Evolutionary conservation across 2,113 vertebrate species (phyloP).

Genomic region (Xiphophorus maculatus): DNA sequence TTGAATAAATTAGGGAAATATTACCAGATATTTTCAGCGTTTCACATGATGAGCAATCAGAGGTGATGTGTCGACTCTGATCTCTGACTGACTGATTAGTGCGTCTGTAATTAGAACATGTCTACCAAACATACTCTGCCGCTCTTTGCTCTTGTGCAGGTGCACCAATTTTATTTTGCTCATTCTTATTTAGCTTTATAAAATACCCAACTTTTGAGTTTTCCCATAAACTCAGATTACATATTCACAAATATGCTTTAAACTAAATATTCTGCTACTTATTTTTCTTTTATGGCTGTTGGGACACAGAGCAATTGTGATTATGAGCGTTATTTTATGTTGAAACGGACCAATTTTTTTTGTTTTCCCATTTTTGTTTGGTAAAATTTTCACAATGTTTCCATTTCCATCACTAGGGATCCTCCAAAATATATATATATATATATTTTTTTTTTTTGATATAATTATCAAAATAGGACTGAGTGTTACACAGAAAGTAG

Average conservation of each 20-base stretch:
- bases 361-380: background rate
- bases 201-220: no score
- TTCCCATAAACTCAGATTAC: background rate
- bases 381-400: background rate
- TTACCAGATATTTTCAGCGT: background rate
- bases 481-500: background rate
- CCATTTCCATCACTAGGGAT: background rate
- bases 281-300: background rate
- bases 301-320: no score
- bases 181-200: no score
- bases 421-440: background rate
- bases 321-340: background rate
- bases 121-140: background rate
- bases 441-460: no score
- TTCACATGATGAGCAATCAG: no score
- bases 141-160: background rate
- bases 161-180: no score
- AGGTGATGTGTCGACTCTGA: background rate
- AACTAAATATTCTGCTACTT: background rate
- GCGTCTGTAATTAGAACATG: background rate
- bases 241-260: background rate
- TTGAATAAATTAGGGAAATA: background rate
- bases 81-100: background rate
- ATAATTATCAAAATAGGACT: no score
- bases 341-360: background rate